Percentiles rank a stretch among this genome's conserved stretches.
phyloP scores from a whole-genome alignment of 2,113 vertebrate species.

The Pyxicephalus adspersus region DNA sequence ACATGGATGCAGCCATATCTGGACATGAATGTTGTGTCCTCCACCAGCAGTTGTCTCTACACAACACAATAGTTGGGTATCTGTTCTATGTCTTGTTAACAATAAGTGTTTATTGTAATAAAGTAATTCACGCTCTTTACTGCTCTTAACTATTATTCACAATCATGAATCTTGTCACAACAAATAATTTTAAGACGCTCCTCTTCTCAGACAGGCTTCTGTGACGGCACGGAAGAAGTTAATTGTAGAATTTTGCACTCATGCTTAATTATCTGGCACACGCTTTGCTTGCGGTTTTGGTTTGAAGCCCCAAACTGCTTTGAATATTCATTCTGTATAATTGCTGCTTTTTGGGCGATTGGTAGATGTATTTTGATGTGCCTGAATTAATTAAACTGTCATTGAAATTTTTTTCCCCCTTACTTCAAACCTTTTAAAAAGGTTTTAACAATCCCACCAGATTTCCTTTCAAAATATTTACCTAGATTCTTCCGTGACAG shows the following conservation, averaged over 20 bases:
- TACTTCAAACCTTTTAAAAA: not conserved
- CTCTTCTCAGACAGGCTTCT: not conserved
- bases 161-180: too few relatives aligned
- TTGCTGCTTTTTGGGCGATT: not conserved
- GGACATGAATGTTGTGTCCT: too few relatives aligned
- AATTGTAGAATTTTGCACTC: not conserved
- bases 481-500: not conserved
- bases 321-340: conserved; percentile 4
- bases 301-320: not conserved
- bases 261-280: not conserved
- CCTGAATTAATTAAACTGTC: not conserved
- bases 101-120: too few relatives aligned
- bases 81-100: too few relatives aligned
- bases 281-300: not conserved
- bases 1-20: too few relatives aligned
- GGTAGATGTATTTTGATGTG: not conserved
- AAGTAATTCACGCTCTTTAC: too few relatives aligned
- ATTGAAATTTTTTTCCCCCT: not conserved
- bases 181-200: too few relatives aligned
- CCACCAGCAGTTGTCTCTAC: too few relatives aligned
- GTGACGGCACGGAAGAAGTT: not conserved
- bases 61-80: too few relatives aligned
- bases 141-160: too few relatives aligned
- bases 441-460: not conserved
- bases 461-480: not conserved